Evolutionary conservation across 1,140 invertebrate species (phyloP).

Genomic region (Phymorhynchus buccinoides): DNA sequence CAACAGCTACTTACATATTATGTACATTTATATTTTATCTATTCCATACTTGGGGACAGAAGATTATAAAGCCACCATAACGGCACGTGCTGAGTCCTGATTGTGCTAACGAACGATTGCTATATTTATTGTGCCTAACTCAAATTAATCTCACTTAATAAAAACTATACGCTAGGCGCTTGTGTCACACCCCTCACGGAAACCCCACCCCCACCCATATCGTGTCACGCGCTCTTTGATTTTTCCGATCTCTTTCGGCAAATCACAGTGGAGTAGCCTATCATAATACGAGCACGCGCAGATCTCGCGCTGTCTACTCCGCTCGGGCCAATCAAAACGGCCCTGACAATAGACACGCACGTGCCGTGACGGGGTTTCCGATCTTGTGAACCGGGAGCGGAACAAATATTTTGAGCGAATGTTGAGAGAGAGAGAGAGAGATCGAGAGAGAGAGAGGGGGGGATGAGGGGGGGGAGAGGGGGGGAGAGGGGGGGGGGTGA

Average conservation of each 20-base stretch:
- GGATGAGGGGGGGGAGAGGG: background rate
- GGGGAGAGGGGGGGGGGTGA: background rate
- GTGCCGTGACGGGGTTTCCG: background rate
- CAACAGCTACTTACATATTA: too few species aligned
- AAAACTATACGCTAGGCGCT: background rate
- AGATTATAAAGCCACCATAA: too few species aligned
- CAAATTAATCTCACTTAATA: background rate
- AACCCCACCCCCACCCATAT: background rate
- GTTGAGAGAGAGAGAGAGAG: background rate
- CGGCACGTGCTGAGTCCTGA: too few species aligned
- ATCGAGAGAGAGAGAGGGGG: background rate
- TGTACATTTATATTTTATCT: too few species aligned
- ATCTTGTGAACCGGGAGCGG: slow-evolving; percentile 20
- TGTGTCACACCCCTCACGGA: too few species aligned
- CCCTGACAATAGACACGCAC: background rate
- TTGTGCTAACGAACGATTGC: background rate
- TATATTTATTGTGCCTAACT: background rate
- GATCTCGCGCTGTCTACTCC: background rate
- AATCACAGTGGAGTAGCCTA: background rate
- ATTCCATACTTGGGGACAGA: too few species aligned
- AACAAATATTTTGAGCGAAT: slow-evolving; percentile 21
- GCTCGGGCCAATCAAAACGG: background rate
- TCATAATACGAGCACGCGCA: background rate
- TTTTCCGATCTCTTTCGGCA: background rate
- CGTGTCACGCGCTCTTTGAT: background rate